Evolutionary conservation across 2,888 invertebrate genomes (phyloP), one percentile per base, ranked within the genome.

Genomic region (Meteorus cinctellus): DNA sequence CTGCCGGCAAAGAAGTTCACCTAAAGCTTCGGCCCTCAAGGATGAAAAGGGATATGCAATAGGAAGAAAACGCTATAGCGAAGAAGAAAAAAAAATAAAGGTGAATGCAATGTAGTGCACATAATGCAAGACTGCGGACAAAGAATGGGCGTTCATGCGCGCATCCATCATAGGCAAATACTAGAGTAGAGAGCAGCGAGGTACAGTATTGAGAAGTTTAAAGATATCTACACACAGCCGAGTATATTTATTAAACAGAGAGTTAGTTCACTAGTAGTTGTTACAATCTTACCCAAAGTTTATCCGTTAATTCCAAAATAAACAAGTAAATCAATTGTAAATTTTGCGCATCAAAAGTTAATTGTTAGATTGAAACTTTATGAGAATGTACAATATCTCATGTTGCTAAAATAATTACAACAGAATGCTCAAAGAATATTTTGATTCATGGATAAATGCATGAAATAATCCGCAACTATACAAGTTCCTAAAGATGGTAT

Each of bases 151-250:
- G 68, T 48, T 48, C 51, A 51, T 68, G 51, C 48, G 48, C 48
- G 48, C 48, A 51, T 45, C 68, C 6, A n/a, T 48, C 48, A 48
- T 48, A 68, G 24, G 68, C 48, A 68, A 48, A 68, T 48, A 6
- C 48, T 48, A n/a, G 4, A 51, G 24, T 16, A 76, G 68, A 79
- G 75, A 74, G 76, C 76, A 77, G 77, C 79, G 75, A 78, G 77
- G 77, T 41, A 0, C 12, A 41, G 41, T 77, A 80, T 81, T 76
- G 75, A 77, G 76, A 78, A 79, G 78, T 79, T 77, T 70, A 74
- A 80, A 79, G 75, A 65, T 34, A 29, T 63, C 10, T 16, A 34
- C 34, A n/a, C 31, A 69, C 72, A 70, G 55, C 65, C 78, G 73
- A 77, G n/a, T n/a, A 27, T 24, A 48, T 48, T 16, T 48, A 48